Conservation (phyloP, 2,888 invertebrate species). For the Coleophora deauratella region DNA sequence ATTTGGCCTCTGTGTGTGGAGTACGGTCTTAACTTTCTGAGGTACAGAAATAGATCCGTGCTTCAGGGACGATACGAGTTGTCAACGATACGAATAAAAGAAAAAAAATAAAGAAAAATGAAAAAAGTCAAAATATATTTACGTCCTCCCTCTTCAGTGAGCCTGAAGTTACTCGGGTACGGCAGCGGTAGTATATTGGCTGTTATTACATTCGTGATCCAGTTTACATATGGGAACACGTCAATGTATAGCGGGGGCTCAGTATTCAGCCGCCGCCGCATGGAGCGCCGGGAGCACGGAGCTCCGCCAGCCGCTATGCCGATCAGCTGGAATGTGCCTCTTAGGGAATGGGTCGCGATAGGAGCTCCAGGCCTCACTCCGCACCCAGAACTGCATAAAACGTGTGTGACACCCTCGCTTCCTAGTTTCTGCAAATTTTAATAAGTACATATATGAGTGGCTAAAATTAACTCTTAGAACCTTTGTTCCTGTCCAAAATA, state of each 20-base stretch:
- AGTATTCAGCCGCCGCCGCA: conserved; percentile 41
- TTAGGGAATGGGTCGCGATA: conserved; percentile 39
- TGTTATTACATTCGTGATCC: conserved; percentile 52
- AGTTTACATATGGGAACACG: conserved; percentile 49
- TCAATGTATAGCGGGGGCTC: conserved; percentile 57
- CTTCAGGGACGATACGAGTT: too few relatives aligned
- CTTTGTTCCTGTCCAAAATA: too few relatives aligned
- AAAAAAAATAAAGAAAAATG: too few relatives aligned
- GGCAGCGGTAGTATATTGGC: conserved; percentile 46
- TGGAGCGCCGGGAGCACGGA: conserved; percentile 34
- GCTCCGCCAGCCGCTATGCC: conserved; percentile 47
- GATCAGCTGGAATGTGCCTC: conserved; percentile 48
- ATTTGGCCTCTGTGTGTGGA: too few relatives aligned
- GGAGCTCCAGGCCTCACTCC: conserved; percentile 53
- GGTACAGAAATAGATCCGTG: too few relatives aligned
- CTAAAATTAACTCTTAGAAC: too few relatives aligned
- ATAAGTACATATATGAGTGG: too few relatives aligned
- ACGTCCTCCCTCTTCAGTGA: conserved; percentile 25
- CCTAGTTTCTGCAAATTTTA: conserved; percentile 39
- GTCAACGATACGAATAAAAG: too few relatives aligned
- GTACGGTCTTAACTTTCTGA: too few relatives aligned
- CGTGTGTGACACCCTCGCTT: conserved; percentile 48
- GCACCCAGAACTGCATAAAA: conserved; percentile 53
- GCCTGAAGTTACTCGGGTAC: conserved; percentile 41
- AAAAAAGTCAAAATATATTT: too few relatives aligned